Percentiles rank a stretch among this genome's conserved stretches.
Conservation (phyloP, 2,797 vertebrate species). For the Pipistrellus pygmaeus region DNA sequence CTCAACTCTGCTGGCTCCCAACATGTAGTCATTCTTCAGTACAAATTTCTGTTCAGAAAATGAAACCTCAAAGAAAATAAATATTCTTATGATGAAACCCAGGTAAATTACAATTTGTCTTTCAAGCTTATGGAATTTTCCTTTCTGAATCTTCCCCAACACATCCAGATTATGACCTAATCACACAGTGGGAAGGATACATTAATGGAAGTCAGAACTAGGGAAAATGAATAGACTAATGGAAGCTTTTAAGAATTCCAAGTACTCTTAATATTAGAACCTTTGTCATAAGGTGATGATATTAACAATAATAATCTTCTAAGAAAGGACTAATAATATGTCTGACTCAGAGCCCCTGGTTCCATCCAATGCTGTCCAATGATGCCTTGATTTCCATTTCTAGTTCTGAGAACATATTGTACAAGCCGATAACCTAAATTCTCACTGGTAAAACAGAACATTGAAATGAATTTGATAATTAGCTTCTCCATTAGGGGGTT, state of each 20-base stretch:
- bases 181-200: constrained; percentile 61
- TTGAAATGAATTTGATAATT: constrained; percentile 86
- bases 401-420: constrained; percentile 79
- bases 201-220: constrained; percentile 67
- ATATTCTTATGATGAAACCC: constrained; percentile 46
- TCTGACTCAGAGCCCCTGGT: neutral
- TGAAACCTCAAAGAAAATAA: constrained; percentile 27
- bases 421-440: constrained; percentile 83
- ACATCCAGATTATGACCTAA: constrained; percentile 66
- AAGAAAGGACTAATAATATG: constrained; percentile 75
- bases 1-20: no score
- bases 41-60: constrained; percentile 66
- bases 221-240: constrained; percentile 60
- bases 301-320: constrained; percentile 71
- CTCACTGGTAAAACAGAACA: constrained; percentile 84
- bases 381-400: constrained; percentile 63
- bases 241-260: constrained; percentile 79
- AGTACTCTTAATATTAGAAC: constrained; percentile 77
- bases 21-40: constrained; percentile 4
- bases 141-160: constrained; percentile 7
- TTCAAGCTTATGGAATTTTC: constrained; percentile 55
- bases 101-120: constrained; percentile 54
- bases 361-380: neutral
- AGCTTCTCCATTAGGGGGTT: constrained; percentile 83
- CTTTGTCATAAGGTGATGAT: constrained; percentile 75